Percentiles rank a stretch among this genome's conserved stretches.
Evolutionary conservation across 2,888 invertebrate species (phyloP).

Genomic region (Coenonympha glycerion): DNA sequence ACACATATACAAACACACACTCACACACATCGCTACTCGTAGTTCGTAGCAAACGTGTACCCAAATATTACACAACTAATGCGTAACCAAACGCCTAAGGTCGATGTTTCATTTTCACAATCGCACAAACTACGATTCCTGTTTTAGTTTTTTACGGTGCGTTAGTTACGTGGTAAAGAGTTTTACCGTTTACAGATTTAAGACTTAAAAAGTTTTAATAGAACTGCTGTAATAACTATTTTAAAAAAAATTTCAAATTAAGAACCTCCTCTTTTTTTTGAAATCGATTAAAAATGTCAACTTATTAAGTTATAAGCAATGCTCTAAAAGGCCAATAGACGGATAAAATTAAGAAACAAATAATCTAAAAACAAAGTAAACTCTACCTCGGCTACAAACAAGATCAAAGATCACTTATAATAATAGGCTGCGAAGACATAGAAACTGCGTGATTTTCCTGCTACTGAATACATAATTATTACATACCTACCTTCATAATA

Average conservation of each 20-base stretch:
- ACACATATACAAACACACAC: neutral
- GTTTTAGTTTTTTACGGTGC: conserved; percentile 1
- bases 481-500: neutral
- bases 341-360: too few species aligned
- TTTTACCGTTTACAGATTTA: neutral
- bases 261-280: too few species aligned
- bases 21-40: too few species aligned
- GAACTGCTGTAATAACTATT: too few species aligned
- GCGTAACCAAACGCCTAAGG: conserved; percentile 25
- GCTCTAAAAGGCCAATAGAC: too few species aligned
- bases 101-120: conserved; percentile 30
- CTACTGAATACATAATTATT: neutral
- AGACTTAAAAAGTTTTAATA: too few species aligned
- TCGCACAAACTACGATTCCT: conserved; percentile 10
- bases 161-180: neutral
- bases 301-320: too few species aligned
- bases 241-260: too few species aligned
- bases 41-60: conserved; percentile 6
- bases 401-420: neutral
- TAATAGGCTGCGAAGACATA: neutral
- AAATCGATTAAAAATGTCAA: too few species aligned
- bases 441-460: neutral
- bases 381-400: neutral
- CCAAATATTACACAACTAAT: conserved; percentile 29
- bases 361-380: too few species aligned